Evolutionary conservation across 2,888 invertebrate genomes (phyloP).

Genomic region (Orthosia cruda): DNA sequence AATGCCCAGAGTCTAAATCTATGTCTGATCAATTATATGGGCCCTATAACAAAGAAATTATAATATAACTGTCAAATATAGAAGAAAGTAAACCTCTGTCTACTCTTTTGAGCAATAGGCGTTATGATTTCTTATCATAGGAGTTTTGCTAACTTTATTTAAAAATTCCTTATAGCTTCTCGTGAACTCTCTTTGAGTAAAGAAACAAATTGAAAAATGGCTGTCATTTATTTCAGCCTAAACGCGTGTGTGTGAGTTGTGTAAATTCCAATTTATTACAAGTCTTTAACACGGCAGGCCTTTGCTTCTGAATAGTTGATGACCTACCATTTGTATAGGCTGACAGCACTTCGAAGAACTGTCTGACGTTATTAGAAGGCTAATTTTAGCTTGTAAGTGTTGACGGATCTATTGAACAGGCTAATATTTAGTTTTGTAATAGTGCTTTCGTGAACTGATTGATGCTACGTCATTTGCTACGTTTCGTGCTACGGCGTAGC

Average conservation of each 20-base stretch:
- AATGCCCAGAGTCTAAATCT: too few relatives aligned
- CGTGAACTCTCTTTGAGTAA: neutral
- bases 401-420: neutral
- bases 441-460: neutral
- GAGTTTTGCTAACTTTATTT: neutral
- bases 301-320: slow-evolving; percentile 52
- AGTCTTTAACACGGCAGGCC: slow-evolving; percentile 27
- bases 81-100: too few relatives aligned
- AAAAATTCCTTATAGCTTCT: neutral
- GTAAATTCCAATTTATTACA: slow-evolving; percentile 50
- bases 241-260: slow-evolving; percentile 14
- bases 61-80: too few relatives aligned
- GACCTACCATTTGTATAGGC: slow-evolving; percentile 37
- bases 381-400: slow-evolving; percentile 26
- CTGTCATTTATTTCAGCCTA: slow-evolving; percentile 41
- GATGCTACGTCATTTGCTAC: neutral
- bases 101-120: too few relatives aligned
- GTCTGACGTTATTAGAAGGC: slow-evolving; percentile 7
- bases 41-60: too few relatives aligned
- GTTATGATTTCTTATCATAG: neutral
- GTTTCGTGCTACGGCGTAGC: slow-evolving; percentile 28
- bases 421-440: neutral
- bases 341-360: slow-evolving; percentile 11
- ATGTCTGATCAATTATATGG: too few relatives aligned
- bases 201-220: slow-evolving; percentile 39